These are phyloP conservation scores for Chionomys nivalis DNA, from an alignment of 2,113 vertebrate genomes.

Conservation along the genomic window DNA sequence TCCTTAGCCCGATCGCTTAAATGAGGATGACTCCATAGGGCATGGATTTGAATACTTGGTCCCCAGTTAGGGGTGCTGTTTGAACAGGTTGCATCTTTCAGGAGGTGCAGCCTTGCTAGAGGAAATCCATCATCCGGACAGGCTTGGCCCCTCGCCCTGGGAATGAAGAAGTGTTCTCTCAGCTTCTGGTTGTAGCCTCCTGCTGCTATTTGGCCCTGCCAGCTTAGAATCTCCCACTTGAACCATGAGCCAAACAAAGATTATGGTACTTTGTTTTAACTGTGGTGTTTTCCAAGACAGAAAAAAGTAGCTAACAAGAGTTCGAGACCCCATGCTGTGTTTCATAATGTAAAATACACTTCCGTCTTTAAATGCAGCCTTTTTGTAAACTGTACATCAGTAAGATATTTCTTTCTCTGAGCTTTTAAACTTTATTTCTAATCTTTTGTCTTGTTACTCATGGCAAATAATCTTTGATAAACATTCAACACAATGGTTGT, in stretches of 20 bases:
- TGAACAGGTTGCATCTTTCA: background rate
- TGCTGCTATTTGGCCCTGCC: background rate
- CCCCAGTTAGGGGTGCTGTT: no score
- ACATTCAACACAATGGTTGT: background rate
- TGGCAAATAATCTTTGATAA: background rate
- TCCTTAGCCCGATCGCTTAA: background rate
- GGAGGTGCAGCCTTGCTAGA: background rate
- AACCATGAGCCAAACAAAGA: background rate
- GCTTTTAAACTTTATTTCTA: background rate
- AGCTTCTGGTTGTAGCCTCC: background rate
- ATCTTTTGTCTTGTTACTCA: background rate
- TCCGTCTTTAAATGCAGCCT: background rate
- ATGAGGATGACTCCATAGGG: background rate
- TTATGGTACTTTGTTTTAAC: background rate
- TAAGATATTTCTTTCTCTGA: background rate
- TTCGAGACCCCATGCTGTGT: background rate
- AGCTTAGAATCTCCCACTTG: background rate
- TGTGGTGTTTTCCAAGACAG: background rate
- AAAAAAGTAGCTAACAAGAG: background rate
- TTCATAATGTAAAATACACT: background rate
- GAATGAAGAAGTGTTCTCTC: background rate
- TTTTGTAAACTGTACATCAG: background rate
- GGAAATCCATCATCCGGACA: no score
- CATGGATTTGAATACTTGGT: background rate
- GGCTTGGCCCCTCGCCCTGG: background rate